Evolutionary conservation across 2,888 invertebrate species (phyloP), one percentile per base, ranked within the genome.

Genomic region (Boloria euphrosyne): DNA sequence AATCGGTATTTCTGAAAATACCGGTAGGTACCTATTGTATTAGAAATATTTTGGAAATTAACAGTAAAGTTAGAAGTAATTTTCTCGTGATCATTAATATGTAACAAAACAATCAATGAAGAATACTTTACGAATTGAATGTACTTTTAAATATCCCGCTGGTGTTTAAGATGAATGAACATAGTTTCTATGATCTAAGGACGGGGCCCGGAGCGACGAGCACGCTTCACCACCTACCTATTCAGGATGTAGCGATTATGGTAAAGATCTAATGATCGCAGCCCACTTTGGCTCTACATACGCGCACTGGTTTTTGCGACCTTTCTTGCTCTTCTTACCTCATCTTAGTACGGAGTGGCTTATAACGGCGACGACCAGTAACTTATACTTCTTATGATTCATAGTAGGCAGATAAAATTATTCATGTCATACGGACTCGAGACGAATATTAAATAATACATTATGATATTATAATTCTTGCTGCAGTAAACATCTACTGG

Each of bases 211-310:
- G 75, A 73, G 77, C 79, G 79, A 78, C 79, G 80, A 78, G 87
- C 90, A 88, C 88, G 84, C 87, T 87, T 85, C 80, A 77, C 84
- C 86, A 86, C 89, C 88, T 85, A 83, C 89, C 87, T 87, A 86
- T 90, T 89, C 87, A 90, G 90, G 92, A 90, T 89, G 86, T 83
- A 79, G 84, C 86, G 79, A 80, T 88, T 91, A 91, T 90, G 92
- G 90, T 82, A 80, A 81, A 85, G 85, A 80, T 89, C 91, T 91
- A 92, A 92, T 90, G 92, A 90, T 88, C 81, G 83, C 77, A 79
- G 83, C 90, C 88, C 79, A 79, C 75, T 87, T 86, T 84, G 89
- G 88, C 75, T 73, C 77, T 81, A 83, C 83, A 80, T 82, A 82
- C 83, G 83, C 81, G 80, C 81, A 79, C 90, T 73, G 77, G 81